These are phyloP conservation scores for Spodoptera littoralis DNA, from an alignment of 2,888 invertebrate species.

Conservation along the genomic window DNA sequence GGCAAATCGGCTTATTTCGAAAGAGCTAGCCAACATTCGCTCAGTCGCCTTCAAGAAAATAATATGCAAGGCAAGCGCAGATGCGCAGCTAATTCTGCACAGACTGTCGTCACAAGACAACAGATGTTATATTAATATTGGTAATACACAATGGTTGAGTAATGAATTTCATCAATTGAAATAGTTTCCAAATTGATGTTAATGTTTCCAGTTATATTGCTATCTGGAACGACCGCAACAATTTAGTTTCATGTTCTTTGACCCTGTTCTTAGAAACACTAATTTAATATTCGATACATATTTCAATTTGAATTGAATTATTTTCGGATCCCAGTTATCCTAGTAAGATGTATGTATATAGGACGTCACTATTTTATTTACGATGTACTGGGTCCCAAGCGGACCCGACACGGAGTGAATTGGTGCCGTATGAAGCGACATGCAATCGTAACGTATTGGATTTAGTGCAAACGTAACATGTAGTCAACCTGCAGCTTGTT, in stretches of 20 bases:
- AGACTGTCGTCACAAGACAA: constrained; percentile 59
- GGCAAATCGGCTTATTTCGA: constrained; percentile 62
- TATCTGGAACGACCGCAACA: constrained; percentile 18
- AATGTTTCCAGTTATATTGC: constrained; percentile 1
- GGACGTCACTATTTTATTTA: constrained; percentile 52
- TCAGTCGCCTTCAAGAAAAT: constrained; percentile 60
- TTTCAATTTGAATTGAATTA: constrained; percentile 9
- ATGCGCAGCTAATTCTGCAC: constrained; percentile 68
- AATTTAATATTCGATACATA: constrained; percentile 29
- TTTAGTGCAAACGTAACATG: constrained; percentile 46
- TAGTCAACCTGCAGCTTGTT: constrained; percentile 25
- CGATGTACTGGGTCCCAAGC: constrained; percentile 35
- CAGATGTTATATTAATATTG: constrained; percentile 54
- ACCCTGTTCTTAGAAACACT: constrained; percentile 5
- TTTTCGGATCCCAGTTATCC: constrained; percentile 18
- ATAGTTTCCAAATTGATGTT: constrained; percentile 32
- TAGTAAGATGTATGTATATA: constrained; percentile 22
- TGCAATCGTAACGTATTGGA: constrained; percentile 55
- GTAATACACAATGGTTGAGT: constrained; percentile 40
- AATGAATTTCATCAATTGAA: constrained; percentile 33
- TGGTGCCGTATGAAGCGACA: constrained; percentile 49
- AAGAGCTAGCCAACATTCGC: constrained; percentile 58
- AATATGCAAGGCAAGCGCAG: constrained; percentile 62
- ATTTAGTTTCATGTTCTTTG: constrained; percentile 28
- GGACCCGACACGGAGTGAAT: constrained; percentile 47